A percentile compares a stretch with the other conserved stretches of the same genome.
phyloP scores from a whole-genome alignment of 2,113 vertebrate genomes.

The Australoheros scitulus region DNA sequence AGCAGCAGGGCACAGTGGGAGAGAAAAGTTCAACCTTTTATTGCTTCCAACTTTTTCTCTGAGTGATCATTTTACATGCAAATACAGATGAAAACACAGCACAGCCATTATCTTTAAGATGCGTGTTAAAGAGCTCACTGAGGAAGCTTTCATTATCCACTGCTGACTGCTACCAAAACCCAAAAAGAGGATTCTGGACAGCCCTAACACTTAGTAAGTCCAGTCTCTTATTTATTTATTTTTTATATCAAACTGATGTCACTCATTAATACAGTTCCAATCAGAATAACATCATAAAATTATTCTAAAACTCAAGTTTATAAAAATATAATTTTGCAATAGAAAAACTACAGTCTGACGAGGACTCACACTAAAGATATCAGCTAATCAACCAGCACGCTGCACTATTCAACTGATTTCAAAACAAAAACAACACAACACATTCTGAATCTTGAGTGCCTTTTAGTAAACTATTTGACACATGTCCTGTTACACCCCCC shows the following conservation, averaged over 20 bases:
- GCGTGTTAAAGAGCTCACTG: neutral
- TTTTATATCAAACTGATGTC: neutral
- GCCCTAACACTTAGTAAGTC: neutral
- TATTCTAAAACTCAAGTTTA: neutral
- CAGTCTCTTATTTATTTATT: neutral
- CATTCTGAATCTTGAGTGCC: neutral
- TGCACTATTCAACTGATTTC: neutral
- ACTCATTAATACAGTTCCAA: neutral
- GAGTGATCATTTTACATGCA: neutral
- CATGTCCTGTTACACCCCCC: neutral
- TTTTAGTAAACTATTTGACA: conserved; percentile 4
- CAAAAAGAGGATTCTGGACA: neutral
- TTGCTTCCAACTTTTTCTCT: neutral
- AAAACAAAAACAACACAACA: neutral
- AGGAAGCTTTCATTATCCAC: neutral
- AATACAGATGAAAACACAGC: neutral
- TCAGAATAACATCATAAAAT: neutral
- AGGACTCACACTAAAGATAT: neutral
- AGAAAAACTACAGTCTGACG: neutral
- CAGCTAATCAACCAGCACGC: neutral
- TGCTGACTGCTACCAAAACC: too few relatives aligned
- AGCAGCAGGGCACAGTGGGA: neutral
- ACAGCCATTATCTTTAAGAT: conserved; percentile 1
- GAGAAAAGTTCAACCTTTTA: neutral
- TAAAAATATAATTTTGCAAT: neutral